Percentiles rank a stretch among this genome's conserved stretches.
Conservation (phyloP, 2,113 vertebrate genomes). For the Beaufortia kweichowensis region DNA sequence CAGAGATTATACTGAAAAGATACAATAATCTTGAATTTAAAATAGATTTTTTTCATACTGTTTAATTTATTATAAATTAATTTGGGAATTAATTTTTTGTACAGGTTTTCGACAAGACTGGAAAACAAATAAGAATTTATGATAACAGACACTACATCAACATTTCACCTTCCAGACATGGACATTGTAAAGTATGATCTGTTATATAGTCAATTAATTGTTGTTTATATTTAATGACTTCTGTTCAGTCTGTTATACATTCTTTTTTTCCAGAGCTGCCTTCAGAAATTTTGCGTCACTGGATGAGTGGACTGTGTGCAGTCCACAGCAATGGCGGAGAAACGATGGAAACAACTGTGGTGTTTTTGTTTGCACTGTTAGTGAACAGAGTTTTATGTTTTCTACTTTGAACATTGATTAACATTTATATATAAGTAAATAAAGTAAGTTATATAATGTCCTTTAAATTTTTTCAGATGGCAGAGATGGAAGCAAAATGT, state of each 20-base stretch:
- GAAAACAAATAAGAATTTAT: slow-evolving; percentile 1
- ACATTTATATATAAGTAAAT: no score
- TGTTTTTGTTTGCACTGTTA: no score
- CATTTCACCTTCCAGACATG: background rate
- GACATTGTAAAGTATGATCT: slow-evolving; percentile 3
- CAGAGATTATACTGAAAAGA: no score
- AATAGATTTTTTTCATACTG: no score
- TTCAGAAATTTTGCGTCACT: slow-evolving; percentile 18
- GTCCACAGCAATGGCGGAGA: slow-evolving; percentile 3
- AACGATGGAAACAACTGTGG: slow-evolving; percentile 6
- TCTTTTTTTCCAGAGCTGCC: background rate
- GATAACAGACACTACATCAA: background rate
- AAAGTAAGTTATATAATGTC: no score
- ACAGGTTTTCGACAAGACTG: background rate
- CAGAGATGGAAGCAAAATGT: no score
- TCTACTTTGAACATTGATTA: no score
- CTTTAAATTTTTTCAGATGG: no score
- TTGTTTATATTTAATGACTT: background rate
- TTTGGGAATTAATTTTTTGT: background rate
- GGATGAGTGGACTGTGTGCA: slow-evolving; percentile 5
- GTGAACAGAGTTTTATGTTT: no score
- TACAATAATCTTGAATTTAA: no score
- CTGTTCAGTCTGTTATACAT: background rate
- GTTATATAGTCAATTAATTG: background rate
- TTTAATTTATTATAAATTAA: background rate